A percentile compares a stretch with the other conserved stretches of the same genome.
Conservation (phyloP, 2,797 vertebrate species). For the Gadopsis marmoratus region DNA sequence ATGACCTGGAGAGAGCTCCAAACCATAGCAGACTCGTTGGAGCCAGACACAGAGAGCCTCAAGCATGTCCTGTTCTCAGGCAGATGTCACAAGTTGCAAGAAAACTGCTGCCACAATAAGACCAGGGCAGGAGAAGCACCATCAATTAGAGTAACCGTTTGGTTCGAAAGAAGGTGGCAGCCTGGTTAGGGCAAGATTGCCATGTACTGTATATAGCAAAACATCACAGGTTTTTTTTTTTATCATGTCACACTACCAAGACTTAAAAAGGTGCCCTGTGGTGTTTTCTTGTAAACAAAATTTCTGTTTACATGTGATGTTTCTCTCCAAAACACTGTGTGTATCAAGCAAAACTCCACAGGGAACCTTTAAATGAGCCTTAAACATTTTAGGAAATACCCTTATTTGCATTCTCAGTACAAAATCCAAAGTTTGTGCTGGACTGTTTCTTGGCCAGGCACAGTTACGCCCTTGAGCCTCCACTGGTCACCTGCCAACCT, state of each 20-base stretch:
- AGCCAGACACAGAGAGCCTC: slow-evolving; percentile 38
- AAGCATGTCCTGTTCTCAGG: slow-evolving; percentile 33
- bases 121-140: slow-evolving; percentile 21
- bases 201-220: background rate
- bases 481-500: background rate
- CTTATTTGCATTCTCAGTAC: background rate
- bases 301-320: background rate
- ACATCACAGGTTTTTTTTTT: background rate
- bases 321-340: background rate
- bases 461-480: background rate
- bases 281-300: background rate
- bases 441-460: too few relatives aligned
- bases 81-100: slow-evolving; percentile 41
- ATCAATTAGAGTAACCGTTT: slow-evolving; percentile 21
- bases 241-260: background rate
- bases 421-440: background rate
- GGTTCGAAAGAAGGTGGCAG: slow-evolving; percentile 15
- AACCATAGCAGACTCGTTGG: slow-evolving; percentile 21
- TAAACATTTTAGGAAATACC: background rate
- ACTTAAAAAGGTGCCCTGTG: background rate
- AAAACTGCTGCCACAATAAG: slow-evolving; percentile 41
- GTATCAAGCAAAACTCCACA: background rate
- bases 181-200: background rate
- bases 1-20: slow-evolving; percentile 20
- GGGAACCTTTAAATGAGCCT: too few relatives aligned